Percentiles rank a stretch among this genome's conserved stretches.
phyloP scores from a whole-genome alignment of 2,113 vertebrate genomes.

The Calyptomena viridis region DNA sequence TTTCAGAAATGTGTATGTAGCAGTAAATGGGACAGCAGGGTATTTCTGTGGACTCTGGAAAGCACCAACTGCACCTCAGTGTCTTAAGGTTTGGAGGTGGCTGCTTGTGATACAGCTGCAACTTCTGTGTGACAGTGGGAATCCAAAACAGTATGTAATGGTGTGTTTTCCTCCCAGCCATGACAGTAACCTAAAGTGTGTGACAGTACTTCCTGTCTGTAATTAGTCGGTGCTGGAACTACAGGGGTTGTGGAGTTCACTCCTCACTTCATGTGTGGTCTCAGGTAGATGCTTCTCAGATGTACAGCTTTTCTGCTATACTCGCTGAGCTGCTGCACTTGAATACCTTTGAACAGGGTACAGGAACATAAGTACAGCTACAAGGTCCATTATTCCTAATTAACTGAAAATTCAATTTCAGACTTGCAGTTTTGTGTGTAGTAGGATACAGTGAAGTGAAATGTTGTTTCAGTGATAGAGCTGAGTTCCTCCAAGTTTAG shows the following conservation, averaged over 20 bases:
- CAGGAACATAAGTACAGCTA: accelerated
- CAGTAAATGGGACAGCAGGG: accelerated
- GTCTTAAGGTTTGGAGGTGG: not conserved
- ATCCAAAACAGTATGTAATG: not conserved
- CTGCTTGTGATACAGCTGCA: not conserved
- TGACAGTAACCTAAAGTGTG: not conserved
- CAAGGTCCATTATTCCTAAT: accelerated
- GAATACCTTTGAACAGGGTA: not conserved
- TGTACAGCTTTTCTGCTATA: accelerated
- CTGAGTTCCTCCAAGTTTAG: not conserved
- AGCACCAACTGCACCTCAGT: accelerated
- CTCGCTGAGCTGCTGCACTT: not conserved
- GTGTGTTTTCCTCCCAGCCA: not conserved
- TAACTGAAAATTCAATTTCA: not conserved
- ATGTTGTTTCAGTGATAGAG: not conserved
- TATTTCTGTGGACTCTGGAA: not conserved
- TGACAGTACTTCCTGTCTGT: accelerated
- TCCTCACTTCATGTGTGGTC: accelerated
- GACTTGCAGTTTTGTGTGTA: not conserved
- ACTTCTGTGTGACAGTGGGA: accelerated
- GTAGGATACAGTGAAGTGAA: not conserved
- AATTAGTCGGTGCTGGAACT: accelerated
- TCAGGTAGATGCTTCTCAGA: accelerated
- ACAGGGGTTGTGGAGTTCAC: not conserved
- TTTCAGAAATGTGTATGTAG: accelerated